Base-by-base conservation (phyloP, 2,797 vertebrate species). In the Iguana delicatissima region DNA sequence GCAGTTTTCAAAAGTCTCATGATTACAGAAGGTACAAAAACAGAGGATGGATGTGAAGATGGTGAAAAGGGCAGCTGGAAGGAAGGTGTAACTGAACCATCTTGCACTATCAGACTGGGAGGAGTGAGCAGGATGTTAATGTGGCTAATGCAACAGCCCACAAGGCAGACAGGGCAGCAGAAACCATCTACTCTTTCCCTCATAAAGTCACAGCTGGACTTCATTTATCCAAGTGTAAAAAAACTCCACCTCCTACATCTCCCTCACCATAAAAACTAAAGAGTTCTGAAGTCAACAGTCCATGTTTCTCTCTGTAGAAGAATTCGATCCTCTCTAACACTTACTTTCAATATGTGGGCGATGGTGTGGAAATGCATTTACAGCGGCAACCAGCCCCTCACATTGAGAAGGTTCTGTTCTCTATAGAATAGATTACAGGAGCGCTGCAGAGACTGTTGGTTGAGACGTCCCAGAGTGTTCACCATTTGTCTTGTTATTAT, bases 401-500 rank as follows among this genome's bases (percentile, higher is more conserved):
- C 62, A 55, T 10, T 86, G 64, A 32, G 32, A 88, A 80, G 29
- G 46, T 6, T 69, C 42, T 29, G 18, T n/a, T 72, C 80, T 73
- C 64, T 26, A 50, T 24, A 38, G 38, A 57, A 55, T 9, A 20
- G 13, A 29, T 18, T 20, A n/a, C 38, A 50, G 57, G 18, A 4
- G 62, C 16, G 42, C 29, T 32, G 9, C 29, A 35, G 74, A 80
- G 26, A 55, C n/a, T 12, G 13, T 14, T 32, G 1, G 5, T 1
- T 24, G 42, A 76, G 32, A 84, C 0, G 0, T 62, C 86, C 42
- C 64, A 22, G 1, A 69, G 14, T 90, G 32, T 55, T 91, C 76
- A n/a, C 81, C 24, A 79, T 52, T 93, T 86, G 55, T 24, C 18
- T 81, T 77, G 13, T 5, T 62, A 86, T 89, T 88, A 89, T 69